Evolutionary conservation across 2,797 vertebrate species (phyloP), one percentile per base, ranked within the genome.

Genomic region (Toxotes lorentzi): DNA sequence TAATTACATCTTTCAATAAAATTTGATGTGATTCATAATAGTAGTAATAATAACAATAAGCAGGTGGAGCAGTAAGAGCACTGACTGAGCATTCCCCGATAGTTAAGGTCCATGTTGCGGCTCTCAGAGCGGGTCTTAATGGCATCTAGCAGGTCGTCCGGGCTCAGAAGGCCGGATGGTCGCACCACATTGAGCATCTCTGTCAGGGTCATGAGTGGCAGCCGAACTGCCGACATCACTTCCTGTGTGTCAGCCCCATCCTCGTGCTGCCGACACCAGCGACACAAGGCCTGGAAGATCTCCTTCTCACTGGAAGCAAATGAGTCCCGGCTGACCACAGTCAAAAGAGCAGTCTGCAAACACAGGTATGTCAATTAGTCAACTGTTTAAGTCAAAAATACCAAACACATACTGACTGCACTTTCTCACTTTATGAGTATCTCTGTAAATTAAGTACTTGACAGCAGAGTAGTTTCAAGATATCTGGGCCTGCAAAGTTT

Each of bases 101-200:
- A 99, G 95, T 98, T 99, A 12, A 99, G 97, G 91, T 99, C 98
- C 98, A 99, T 99, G 91, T 99, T 97, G 27, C 98, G 96, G 93
- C 97, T 98, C 94, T 99, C 98, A 0, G 98, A 98, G 73, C 98
- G 97, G 34, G 96, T 96, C 96, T 99, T 99, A 86, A 99, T 99
- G 89, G 98, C 98, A 81, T 99, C 98, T 79, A 99, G 94, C 89
- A 99, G 96, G 85, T 98, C 95, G 73, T 99, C 97, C 0, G 98
- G 97, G 85, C 96, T 98, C 87, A 99, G 89, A 5, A 99, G 93
- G 47, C 95, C 96, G 0, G 98, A 97, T 13, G 97, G 98, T 47
- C 98, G 95, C 69, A 99, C 98, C 78, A 99, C 96, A 27, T 99
- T 99, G 76, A 99, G 93, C 87, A 99, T 97, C 77, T 99, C 98